phyloP scores from a whole-genome alignment of 2,113 vertebrate species.

The mouse (Mus musculus) region GRCm39 chr6:77017501-77018000 shows the following conservation, averaged over 20 bases:
- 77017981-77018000: no score
- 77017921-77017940: not conserved
- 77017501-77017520: not conserved
- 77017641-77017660: not conserved
- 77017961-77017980: not conserved
- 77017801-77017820: not conserved
- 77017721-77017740: not conserved
- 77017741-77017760: not conserved
- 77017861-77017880: not conserved
- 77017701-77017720: not conserved
- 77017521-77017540: not conserved
- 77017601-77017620: not conserved
- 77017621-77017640: not conserved
- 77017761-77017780: not conserved
- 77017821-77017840: not conserved
- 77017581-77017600: not conserved
- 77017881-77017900: not conserved
- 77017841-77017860: not conserved
- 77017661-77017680: slow-evolving; percentile 27
- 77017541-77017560: not conserved
- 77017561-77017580: not conserved
- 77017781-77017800: not conserved
- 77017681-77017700: not conserved
- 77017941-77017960: not conserved
- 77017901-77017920: not conserved